Conservation (phyloP, 2,797 vertebrate species). For the Apodemus agrarius region DNA sequence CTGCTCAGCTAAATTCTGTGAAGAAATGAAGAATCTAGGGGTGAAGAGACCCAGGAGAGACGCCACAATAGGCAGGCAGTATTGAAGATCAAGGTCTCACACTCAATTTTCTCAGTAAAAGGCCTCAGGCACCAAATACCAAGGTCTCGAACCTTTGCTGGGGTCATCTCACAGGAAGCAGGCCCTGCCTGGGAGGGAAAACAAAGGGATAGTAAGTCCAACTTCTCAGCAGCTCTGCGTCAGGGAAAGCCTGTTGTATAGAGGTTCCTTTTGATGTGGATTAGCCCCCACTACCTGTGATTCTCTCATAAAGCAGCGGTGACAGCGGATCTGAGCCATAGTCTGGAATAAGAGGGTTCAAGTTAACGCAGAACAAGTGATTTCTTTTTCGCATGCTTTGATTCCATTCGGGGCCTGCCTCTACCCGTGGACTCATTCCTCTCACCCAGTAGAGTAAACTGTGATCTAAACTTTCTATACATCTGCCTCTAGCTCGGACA, state of each 20-base stretch:
- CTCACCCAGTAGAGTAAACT: not conserved
- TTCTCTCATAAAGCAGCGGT: not conserved
- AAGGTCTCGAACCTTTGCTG: slow-evolving; percentile 33
- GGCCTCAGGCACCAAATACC: slow-evolving; percentile 25
- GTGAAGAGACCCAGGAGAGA: slow-evolving; percentile 77
- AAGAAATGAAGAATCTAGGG: slow-evolving; percentile 79
- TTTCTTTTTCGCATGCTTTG: not conserved
- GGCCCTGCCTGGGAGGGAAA: not conserved
- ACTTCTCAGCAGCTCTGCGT: not conserved
- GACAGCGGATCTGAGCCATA: not conserved
- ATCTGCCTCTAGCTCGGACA: not conserved
- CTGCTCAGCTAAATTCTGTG: slow-evolving; percentile 80
- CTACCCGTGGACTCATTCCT: not conserved
- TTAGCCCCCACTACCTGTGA: not conserved
- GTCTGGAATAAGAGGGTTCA: not conserved
- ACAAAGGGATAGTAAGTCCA: not conserved
- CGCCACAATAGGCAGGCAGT: slow-evolving; percentile 21
- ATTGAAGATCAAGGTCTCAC: slow-evolving; percentile 58
- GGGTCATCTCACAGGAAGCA: not conserved
- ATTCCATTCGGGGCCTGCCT: not conserved
- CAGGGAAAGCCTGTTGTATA: not conserved
- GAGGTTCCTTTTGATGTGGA: not conserved
- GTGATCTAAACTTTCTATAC: not conserved
- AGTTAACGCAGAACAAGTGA: not conserved
- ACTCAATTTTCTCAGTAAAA: slow-evolving; percentile 61